Evolutionary conservation across 92 coral and sea anemone genomes (phyloP), one percentile per base, ranked within the genome.

Genomic region (Plumapathes pennacea): DNA sequence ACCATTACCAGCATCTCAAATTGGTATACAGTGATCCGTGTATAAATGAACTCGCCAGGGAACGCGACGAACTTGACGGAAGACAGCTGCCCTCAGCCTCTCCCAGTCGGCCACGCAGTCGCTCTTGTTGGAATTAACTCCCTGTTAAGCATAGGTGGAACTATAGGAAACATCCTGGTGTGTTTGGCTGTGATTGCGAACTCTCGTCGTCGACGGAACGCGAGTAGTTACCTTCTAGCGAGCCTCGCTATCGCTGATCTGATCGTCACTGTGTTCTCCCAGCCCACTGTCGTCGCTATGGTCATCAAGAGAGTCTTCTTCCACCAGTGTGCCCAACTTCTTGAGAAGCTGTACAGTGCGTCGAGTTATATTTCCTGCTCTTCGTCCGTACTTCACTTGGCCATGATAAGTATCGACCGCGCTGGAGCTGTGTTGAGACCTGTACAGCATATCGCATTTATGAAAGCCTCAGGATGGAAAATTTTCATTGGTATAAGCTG

Each of bases 191-290:
- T 77, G 7, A 55, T 62, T 18, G 34, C 29, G 5, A 44, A 56
- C 31, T 62, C 12, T 11, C 46, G 44, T 21, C 54, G 52, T 11
- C 64, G 76, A 5, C 77, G 60, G 27, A 38, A 72, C 36, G 33
- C 44, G 10, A 52, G 66, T 9, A 77, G 62, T 60, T 43, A n/a
- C 26, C 77, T 77, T 50, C 77, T 77, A 13, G 41, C 37, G 9
- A 77, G 84, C 46, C 48, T 68, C 25, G 84, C 85, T 2, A 38
- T 46, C 18, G 85, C 85, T n/a, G 78, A 77, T 70, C 54, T 77
- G 72, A 52, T 77, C 29, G 74, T 69, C 15, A 77, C 71, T 23
- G 53, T 44, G 60, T 49, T 60, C 14, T 62, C 66, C 24, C 58
- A 77, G 62, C 72, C 85, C 10, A 25, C 46, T 15, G 46, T 60